These are phyloP conservation scores for Hydrolagus colliei DNA, from an alignment of 2,797 vertebrate genomes.

Conservation along the genomic window DNA sequence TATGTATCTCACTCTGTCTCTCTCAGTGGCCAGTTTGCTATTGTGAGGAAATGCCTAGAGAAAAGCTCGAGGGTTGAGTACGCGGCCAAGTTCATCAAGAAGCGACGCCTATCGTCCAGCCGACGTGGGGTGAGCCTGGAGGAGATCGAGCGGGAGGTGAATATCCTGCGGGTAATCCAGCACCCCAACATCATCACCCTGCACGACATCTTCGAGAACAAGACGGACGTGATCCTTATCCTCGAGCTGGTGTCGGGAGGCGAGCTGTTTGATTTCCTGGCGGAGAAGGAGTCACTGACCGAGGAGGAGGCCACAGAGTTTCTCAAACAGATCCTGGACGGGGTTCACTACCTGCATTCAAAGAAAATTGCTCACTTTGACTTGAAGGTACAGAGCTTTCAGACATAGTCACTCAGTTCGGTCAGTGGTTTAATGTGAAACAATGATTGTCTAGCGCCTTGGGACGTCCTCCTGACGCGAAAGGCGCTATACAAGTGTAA, in stretches of 20 bases:
- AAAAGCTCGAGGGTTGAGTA: conserved; percentile 71
- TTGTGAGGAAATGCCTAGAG: conserved; percentile 87
- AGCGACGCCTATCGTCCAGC: conserved; percentile 86
- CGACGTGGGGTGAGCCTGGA: conserved; percentile 89
- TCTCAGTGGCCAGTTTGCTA: conserved; percentile 86
- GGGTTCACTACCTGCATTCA: conserved; percentile 89
- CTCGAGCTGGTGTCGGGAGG: conserved; percentile 93
- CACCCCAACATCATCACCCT: conserved; percentile 97
- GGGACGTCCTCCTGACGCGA: too few relatives aligned
- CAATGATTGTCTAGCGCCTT: too few relatives aligned
- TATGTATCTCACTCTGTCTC: neutral
- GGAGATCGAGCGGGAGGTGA: conserved; percentile 92
- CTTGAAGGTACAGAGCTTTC: conserved; percentile 70
- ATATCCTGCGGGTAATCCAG: conserved; percentile 90
- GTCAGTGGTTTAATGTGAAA: too few relatives aligned
- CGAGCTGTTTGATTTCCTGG: conserved; percentile 94
- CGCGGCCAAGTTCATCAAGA: conserved; percentile 96
- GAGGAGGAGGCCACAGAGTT: conserved; percentile 98
- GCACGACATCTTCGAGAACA: conserved; percentile 96
- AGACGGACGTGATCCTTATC: conserved; percentile 93
- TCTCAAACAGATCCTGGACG: conserved; percentile 94
- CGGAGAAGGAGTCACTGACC: conserved; percentile 89
- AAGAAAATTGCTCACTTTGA: conserved; percentile 94
- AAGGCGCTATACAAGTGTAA: too few relatives aligned
- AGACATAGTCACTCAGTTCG: too few relatives aligned